These are phyloP conservation scores for Aethes cnicana DNA, from an alignment of 2,888 invertebrate species.

Conservation along the genomic window DNA sequence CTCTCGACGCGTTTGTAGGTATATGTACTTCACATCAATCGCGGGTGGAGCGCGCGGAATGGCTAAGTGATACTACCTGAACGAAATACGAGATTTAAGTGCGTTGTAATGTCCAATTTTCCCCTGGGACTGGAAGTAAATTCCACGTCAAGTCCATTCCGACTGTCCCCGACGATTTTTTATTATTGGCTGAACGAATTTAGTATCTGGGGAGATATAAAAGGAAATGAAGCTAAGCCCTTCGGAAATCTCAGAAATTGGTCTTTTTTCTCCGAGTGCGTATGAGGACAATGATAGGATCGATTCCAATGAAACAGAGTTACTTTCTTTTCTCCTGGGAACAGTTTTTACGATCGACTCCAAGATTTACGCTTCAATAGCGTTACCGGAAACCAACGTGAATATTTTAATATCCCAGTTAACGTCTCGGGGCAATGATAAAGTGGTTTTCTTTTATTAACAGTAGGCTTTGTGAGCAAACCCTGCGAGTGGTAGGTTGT, in stretches of 20 bases:
- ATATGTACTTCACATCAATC: no score
- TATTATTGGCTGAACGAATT: slow-evolving; percentile 80
- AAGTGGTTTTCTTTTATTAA: slow-evolving; percentile 41
- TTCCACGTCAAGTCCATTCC: slow-evolving; percentile 71
- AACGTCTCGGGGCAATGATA: slow-evolving; percentile 35
- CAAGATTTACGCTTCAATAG: slow-evolving; percentile 69
- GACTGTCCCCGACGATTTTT: slow-evolving; percentile 74
- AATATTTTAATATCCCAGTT: slow-evolving; percentile 64
- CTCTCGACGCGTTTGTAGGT: no score
- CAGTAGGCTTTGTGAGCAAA: neutral
- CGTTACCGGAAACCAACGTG: slow-evolving; percentile 54
- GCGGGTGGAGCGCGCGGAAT: no score
- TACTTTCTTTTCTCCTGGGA: slow-evolving; percentile 66
- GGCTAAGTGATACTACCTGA: slow-evolving; percentile 24
- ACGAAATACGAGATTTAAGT: slow-evolving; percentile 47
- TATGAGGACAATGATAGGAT: slow-evolving; percentile 74
- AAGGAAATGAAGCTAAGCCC: slow-evolving; percentile 82
- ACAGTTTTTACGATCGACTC: slow-evolving; percentile 74
- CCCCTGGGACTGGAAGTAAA: slow-evolving; percentile 62
- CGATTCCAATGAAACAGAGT: slow-evolving; percentile 70
- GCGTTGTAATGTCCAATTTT: slow-evolving; percentile 65
- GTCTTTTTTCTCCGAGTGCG: slow-evolving; percentile 72
- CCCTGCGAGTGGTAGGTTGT: neutral
- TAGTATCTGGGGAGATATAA: slow-evolving; percentile 81
- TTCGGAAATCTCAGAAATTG: slow-evolving; percentile 81